A percentile compares a stretch with the other conserved stretches of the same genome.
phyloP scores from a whole-genome alignment of 2,113 vertebrate genomes.

The Odontophorus gujanensis region DNA sequence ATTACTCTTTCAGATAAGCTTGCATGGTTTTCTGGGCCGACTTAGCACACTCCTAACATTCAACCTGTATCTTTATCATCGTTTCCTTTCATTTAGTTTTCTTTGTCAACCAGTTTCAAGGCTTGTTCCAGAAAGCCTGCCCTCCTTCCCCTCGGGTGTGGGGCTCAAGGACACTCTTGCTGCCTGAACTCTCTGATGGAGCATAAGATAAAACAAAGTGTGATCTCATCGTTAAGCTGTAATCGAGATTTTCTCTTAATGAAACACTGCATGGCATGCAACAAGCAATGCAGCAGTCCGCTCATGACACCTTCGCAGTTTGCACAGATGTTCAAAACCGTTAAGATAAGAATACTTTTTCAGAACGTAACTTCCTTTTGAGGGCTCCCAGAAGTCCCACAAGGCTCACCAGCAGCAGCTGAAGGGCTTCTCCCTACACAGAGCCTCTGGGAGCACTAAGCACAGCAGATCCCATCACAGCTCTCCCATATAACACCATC shows the following conservation, averaged over 20 bases:
- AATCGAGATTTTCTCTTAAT: background rate
- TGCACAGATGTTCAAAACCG: slow-evolving; percentile 50
- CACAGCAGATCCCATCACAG: background rate
- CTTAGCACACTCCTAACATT: background rate
- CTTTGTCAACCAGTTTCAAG: background rate
- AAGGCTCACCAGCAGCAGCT: slow-evolving; percentile 1
- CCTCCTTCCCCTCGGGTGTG: background rate
- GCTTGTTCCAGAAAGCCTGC: background rate
- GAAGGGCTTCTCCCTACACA: background rate
- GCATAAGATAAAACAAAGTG: background rate
- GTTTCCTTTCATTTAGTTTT: slow-evolving; percentile 3
- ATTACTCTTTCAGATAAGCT: background rate
- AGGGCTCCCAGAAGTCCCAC: background rate
- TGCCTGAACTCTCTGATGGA: background rate
- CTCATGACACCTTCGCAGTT: background rate
- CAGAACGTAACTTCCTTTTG: background rate
- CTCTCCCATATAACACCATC: fast-evolving
- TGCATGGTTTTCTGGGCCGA: background rate
- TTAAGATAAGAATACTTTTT: slow-evolving; percentile 43
- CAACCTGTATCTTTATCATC: background rate
- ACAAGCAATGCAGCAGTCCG: background rate
- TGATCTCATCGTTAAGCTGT: background rate
- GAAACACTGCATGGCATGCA: background rate
- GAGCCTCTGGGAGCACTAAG: fast-evolving
- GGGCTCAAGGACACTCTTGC: background rate